phyloP scores from a whole-genome alignment of 2,113 vertebrate genomes.

The Dipodomys ordii region DNA sequence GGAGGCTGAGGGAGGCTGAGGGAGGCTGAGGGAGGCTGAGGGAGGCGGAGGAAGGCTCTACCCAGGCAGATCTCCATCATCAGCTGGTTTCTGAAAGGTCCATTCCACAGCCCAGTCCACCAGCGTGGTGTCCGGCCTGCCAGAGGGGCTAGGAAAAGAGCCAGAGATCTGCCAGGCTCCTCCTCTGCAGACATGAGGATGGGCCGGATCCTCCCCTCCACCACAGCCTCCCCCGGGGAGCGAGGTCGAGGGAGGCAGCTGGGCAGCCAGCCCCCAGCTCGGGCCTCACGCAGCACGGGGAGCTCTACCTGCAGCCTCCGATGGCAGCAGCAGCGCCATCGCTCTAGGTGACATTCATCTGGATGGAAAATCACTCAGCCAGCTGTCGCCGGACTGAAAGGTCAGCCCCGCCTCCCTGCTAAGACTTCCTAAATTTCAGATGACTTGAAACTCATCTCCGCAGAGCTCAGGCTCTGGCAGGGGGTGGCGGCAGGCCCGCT shows the following conservation, averaged over 20 bases:
- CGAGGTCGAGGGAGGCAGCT: rapidly evolving
- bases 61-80: neutral
- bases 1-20: no score
- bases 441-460: slow-evolving; percentile 3
- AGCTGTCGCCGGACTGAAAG: slow-evolving; percentile 48
- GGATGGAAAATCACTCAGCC: neutral
- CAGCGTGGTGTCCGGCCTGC: rapidly evolving
- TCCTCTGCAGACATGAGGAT: neutral
- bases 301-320: no score
- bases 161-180: no score
- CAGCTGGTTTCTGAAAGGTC: neutral
- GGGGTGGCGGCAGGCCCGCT: rapidly evolving
- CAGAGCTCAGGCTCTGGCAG: neutral
- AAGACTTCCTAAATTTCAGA: slow-evolving; percentile 9
- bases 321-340: neutral
- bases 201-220: no score
- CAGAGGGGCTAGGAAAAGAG: neutral
- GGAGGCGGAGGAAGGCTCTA: no score
- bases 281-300: neutral
- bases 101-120: neutral
- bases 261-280: neutral
- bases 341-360: neutral
- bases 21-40: no score
- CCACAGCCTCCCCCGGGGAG: no score
- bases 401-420: neutral